Base-by-base conservation (phyloP, 2,888 invertebrate species). In the Agriopis marginaria region DNA sequence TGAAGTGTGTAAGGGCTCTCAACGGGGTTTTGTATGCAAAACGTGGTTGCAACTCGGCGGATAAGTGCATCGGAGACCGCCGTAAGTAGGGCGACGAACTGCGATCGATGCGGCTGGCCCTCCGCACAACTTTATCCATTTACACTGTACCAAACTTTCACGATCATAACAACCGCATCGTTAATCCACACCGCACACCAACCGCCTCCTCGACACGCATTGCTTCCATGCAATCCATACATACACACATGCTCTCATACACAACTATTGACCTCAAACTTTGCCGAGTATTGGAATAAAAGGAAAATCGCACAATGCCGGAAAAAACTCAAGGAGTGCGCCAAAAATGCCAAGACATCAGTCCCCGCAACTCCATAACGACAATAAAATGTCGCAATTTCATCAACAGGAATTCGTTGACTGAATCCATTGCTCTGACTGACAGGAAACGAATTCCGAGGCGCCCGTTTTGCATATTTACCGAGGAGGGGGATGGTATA, bases 21-120 rank as follows among this genome's bases (percentile, higher is more conserved):
- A 50, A 60, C 55, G 64, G 55, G 67, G 68, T 65, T 75, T 71
- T 74, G 75, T 75, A 79, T 84, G 84, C 84, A 83, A 86, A 89
- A 84, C 84, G 84, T 82, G 85, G 85, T 86, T 84, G 87, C 85
- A 85, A 84, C 85, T 82, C 81, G 77, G 80, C 81, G 82, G 85
- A 85, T 89, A 89, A 91, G 88, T 91, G 92, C 91, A 92, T 89
- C 89, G 86, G 88, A 85, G 88, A 81, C 85, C 85, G 84, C 83
- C 82, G 91, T 92, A 93, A 93, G 92, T 93, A 93, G 93, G 92
- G 86, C 93, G 92, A 92, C 93, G 93, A 93, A 93, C 93, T 91
- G 88, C 91, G 93, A 93, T 93, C 93, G 93, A 93, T 93, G 89
- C 85, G 85, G 82, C 79, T 87, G 88, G 88, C 90, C 90, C 91